Evolutionary conservation across 2,888 invertebrate species (phyloP).

Genomic region (Caradrina kadenii): DNA sequence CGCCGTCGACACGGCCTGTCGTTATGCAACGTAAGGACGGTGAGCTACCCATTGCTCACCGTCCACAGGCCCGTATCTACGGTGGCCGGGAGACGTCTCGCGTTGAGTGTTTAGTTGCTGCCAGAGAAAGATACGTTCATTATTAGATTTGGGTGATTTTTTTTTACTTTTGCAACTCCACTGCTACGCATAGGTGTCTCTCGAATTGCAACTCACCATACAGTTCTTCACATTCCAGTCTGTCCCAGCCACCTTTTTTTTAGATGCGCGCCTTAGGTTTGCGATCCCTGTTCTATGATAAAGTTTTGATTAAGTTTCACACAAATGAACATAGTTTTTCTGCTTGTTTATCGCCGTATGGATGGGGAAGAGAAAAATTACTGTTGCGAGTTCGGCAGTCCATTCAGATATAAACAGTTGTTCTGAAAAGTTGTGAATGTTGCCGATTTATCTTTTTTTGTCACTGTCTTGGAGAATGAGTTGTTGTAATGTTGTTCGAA

Average conservation of each 20-base stretch:
- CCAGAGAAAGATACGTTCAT: no score
- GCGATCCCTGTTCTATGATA: constrained; percentile 38
- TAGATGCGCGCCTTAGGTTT: neutral
- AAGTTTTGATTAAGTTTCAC: constrained; percentile 64
- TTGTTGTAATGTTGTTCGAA: no score
- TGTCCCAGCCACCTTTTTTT: neutral
- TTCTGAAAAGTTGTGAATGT: constrained; percentile 23
- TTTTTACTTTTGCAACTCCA: no score
- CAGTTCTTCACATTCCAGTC: neutral
- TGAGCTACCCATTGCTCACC: no score
- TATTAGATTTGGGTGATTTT: no score
- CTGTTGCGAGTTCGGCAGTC: constrained; percentile 34
- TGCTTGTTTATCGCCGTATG: constrained; percentile 41
- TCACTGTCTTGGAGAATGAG: neutral
- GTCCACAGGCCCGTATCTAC: no score
- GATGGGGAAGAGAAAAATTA: constrained; percentile 37
- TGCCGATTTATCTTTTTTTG: constrained; percentile 28
- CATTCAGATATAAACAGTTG: constrained; percentile 44
- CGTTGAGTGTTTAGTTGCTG: no score
- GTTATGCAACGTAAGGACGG: no score
- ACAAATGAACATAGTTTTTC: constrained; percentile 54
- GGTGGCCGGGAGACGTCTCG: no score
- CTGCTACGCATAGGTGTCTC: no score
- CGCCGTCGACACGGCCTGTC: no score
- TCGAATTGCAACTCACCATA: neutral